Conservation (phyloP, 1,140 invertebrate species). For the Drosophila serrata region DNA sequence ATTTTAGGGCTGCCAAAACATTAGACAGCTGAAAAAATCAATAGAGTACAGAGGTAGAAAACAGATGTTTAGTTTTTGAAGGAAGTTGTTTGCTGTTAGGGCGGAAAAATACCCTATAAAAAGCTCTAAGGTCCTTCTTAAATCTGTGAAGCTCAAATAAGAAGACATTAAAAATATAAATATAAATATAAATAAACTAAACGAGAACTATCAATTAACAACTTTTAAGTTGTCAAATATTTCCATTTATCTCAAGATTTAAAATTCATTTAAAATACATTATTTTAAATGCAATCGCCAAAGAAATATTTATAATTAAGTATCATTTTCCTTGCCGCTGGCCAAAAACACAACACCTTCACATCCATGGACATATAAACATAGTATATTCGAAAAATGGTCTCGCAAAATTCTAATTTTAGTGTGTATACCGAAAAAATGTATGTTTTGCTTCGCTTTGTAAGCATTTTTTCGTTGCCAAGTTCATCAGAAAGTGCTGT, state of each 20-base stretch:
- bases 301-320: background rate
- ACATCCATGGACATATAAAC: constrained; percentile 70
- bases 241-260: too few species aligned
- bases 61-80: constrained; percentile 1
- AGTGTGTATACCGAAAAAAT: constrained; percentile 44
- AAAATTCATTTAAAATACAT: background rate
- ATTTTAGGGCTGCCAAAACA: constrained; percentile 37
- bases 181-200: too few species aligned
- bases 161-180: too few species aligned
- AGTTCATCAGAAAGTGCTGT: constrained; percentile 58
- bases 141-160: too few species aligned
- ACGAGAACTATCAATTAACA: too few species aligned
- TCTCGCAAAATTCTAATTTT: constrained; percentile 72
- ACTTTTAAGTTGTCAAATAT: too few species aligned
- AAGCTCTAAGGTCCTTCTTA: background rate
- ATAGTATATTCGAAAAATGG: constrained; percentile 23
- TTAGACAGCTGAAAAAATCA: constrained; percentile 42
- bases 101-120: background rate
- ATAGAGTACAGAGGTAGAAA: background rate
- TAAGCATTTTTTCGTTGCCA: constrained; percentile 66
- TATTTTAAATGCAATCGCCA: background rate
- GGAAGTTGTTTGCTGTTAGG: background rate
- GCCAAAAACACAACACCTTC: constrained; percentile 62
- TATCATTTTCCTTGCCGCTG: constrained; percentile 2
- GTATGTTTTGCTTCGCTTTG: constrained; percentile 45